Percentiles rank a stretch among this genome's conserved stretches.
Evolutionary conservation across 1,140 invertebrate genomes (phyloP).

Genomic region (Bombus pyrosoma): DNA sequence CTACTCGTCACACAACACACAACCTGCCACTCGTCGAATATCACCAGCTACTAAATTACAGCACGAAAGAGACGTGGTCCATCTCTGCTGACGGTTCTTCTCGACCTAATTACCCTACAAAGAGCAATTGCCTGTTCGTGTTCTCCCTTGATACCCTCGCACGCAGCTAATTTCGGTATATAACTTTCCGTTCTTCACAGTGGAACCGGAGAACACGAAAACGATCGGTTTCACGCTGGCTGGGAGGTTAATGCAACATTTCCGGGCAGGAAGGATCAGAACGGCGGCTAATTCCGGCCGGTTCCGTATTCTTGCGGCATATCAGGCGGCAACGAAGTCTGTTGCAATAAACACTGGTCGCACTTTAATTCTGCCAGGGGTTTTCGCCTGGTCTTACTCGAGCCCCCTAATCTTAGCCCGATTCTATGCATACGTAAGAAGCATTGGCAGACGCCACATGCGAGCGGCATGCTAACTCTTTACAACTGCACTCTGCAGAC

Average conservation of each 20-base stretch:
- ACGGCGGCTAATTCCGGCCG: constrained; percentile 8
- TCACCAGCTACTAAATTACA: too few relatives aligned
- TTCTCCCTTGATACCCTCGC: background rate
- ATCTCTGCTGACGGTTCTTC: too few relatives aligned
- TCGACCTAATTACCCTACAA: background rate
- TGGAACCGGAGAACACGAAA: background rate
- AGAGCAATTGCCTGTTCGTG: background rate
- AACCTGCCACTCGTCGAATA: too few relatives aligned
- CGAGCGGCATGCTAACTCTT: constrained; percentile 37
- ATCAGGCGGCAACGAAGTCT: background rate
- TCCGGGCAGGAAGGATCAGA: constrained; percentile 29
- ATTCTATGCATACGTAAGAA: constrained; percentile 59
- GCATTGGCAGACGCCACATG: constrained; percentile 50
- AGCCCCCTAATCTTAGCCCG: constrained; percentile 23
- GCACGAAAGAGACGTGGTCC: too few relatives aligned
- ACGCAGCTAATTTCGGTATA: background rate
- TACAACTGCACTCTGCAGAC: constrained; percentile 45
- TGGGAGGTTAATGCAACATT: constrained; percentile 6
- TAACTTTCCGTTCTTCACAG: background rate
- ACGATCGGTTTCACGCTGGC: constrained; percentile 5
- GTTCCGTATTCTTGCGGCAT: constrained; percentile 23
- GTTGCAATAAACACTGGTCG: constrained; percentile 15
- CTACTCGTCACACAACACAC: too few relatives aligned
- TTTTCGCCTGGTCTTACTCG: too few relatives aligned
- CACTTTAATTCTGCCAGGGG: constrained; percentile 9